These are phyloP conservation scores for Neolamprologus brichardi DNA, from an alignment of 2,113 vertebrate species.

Conservation along the genomic window DNA sequence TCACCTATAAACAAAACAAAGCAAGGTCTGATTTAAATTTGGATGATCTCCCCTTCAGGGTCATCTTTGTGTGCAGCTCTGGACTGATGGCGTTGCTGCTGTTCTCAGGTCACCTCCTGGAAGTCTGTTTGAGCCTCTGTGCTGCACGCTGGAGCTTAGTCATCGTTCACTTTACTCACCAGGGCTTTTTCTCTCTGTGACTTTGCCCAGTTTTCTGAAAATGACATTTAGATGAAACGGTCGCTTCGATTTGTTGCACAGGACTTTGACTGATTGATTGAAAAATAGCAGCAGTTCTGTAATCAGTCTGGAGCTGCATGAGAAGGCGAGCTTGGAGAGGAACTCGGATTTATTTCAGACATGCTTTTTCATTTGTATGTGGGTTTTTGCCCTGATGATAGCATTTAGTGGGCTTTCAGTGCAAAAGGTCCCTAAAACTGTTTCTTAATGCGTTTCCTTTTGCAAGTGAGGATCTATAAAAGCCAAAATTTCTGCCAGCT, in stretches of 20 bases:
- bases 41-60: neutral
- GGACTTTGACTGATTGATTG: neutral
- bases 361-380: neutral
- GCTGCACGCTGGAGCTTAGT: neutral
- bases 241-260: rapidly evolving
- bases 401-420: neutral
- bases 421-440: neutral
- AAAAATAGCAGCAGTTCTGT: neutral
- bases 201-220: neutral
- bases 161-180: neutral
- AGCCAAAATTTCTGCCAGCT: rapidly evolving
- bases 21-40: neutral
- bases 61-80: neutral
- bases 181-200: neutral
- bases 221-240: neutral
- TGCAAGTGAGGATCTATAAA: rapidly evolving
- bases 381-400: rapidly evolving
- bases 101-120: neutral
- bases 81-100: neutral
- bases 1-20: neutral
- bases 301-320: neutral
- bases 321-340: neutral
- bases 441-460: neutral
- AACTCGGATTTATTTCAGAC: neutral
- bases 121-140: neutral